Base-by-base conservation (phyloP, 2,888 invertebrate genomes). In the Sphaerophoria taeniata region DNA sequence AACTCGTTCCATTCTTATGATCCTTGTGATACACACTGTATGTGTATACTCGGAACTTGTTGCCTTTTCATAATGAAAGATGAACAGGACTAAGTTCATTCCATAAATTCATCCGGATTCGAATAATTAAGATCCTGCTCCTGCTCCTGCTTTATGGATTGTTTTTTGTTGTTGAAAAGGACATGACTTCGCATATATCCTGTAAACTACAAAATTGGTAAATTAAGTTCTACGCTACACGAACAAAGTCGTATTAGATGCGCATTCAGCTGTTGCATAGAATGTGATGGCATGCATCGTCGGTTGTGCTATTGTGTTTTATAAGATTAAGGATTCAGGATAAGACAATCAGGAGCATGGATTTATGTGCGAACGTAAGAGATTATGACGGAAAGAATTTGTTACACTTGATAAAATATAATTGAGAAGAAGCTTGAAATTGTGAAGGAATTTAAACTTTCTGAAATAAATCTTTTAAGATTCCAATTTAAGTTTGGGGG, bases 161-260 rank as follows among this genome's bases (percentile, higher is more conserved):
- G 4, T 55, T 55, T 55, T 55, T n/a, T 55, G 33, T 3, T 55
- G 6, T 55, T 55, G 55, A 34, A 34, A 34, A n/a, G 33, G 7
- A n/a, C 34, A 55, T 55, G 7, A n/a, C n/a, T 34, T 14, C 45
- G 45, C 24, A 39, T 53, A 24, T 24, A 24, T 24, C 24, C 24
- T 24, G 24, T 24, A 24, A 24, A 24, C 24, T 24, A 43, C 36
- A 56, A 60, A 43, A 53, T 39, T 84, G 87, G 88, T 87, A 90
- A 90, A 89, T 89, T 89, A 88, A 89, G 90, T 89, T 90, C 89
- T 89, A 89, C 89, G 90, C 89, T 88, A 89, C 87, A 88, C 89
- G 90, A 89, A 87, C 89, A 89, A 89, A 90, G 88, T 73, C 69
- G 56, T n/a, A 60, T 49, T 83, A 36, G 61, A 51, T 51, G 70